Conservation (phyloP, 2,113 vertebrate species). For the Tinamus guttatus region DNA sequence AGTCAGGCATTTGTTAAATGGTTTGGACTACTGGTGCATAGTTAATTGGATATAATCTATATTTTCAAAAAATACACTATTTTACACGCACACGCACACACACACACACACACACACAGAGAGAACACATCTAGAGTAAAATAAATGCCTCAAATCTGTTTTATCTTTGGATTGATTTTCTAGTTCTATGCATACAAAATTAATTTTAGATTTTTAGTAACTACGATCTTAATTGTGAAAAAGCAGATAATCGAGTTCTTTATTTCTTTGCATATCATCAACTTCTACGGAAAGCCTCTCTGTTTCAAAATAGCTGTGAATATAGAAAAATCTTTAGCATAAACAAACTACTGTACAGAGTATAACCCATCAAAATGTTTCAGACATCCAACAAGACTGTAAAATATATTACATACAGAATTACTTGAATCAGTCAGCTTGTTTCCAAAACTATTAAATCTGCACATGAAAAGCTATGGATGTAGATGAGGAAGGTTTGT, state of each 20-base stretch:
- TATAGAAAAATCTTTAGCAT: neutral
- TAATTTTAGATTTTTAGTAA: neutral
- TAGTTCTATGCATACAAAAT: neutral
- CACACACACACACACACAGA: too few relatives aligned
- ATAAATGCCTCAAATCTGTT: too few relatives aligned
- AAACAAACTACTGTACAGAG: neutral
- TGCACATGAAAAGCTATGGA: neutral
- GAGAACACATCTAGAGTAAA: neutral
- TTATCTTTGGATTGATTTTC: neutral
- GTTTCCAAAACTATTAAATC: neutral
- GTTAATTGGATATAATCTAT: neutral
- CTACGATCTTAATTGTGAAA: neutral
- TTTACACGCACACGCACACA: neutral
- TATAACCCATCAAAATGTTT: neutral
- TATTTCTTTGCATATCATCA: neutral
- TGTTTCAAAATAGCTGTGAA: neutral
- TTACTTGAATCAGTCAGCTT: neutral
- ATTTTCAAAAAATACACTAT: neutral
- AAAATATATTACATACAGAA: neutral
- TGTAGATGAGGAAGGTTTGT: neutral
- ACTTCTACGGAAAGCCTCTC: neutral
- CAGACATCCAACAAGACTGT: neutral
- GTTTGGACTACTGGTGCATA: neutral
- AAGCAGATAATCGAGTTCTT: neutral
- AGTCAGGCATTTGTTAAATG: neutral